phyloP scores from a whole-genome alignment of 2,113 vertebrate genomes.

The Oreotrochilus melanogaster region DNA sequence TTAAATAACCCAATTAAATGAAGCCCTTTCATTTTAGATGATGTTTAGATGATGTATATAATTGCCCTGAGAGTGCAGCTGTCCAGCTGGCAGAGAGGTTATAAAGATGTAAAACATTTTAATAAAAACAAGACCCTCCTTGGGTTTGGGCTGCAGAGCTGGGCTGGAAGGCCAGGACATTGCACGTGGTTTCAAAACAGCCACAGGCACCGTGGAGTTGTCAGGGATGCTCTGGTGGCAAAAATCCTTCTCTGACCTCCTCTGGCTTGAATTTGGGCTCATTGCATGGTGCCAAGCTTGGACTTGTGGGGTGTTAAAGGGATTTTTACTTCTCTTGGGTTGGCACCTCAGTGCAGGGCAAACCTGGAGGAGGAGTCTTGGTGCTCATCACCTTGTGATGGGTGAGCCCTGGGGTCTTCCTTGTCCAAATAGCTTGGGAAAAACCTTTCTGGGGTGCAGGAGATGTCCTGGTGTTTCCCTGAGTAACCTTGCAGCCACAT shows the following conservation, averaged over 20 bases:
- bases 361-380: rapidly evolving
- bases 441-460: background rate
- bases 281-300: rapidly evolving
- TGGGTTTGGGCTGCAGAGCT: background rate
- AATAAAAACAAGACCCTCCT: constrained; percentile 57
- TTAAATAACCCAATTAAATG: constrained; percentile 53
- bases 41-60: constrained; percentile 56
- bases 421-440: background rate
- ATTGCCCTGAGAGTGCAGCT: background rate
- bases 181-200: background rate
- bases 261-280: background rate
- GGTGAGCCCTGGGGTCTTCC: background rate
- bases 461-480: rapidly evolving
- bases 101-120: constrained; percentile 21
- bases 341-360: background rate
- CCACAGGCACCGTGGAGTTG: background rate
- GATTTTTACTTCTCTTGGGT: background rate
- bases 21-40: constrained; percentile 1
- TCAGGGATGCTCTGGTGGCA: background rate
- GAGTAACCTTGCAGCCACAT: no score
- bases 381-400: rapidly evolving
- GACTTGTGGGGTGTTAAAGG: rapidly evolving
- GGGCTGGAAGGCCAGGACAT: background rate
- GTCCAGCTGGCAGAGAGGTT: constrained; percentile 31
- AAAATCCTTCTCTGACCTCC: background rate